Evolutionary conservation across 2,797 vertebrate species (phyloP), one percentile per base, ranked within the genome.

Genomic region (Ceryle rudis): DNA sequence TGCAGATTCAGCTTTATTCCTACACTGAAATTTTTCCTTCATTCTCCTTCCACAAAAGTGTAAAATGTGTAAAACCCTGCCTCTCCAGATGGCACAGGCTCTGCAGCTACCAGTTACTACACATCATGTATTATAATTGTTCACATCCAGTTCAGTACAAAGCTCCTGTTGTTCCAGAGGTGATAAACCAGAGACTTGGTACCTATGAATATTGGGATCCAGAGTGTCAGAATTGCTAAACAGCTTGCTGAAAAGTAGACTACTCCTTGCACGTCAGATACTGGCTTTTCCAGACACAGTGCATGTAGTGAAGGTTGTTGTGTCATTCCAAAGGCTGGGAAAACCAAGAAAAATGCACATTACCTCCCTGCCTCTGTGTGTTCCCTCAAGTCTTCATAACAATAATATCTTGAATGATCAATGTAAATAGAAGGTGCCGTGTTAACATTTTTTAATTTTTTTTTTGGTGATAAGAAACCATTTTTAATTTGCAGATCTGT

Each of bases 1-100:
- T 87, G 44, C 46, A 86, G 55, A 73, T 78, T 91, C 57, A 88
- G 66, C 81, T 74, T 81, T 64, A 90, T 95, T 96, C 57, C 72
- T 89, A 35, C 72, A 47, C 21, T 12, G 14, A 79, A 61, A n/a
- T 89, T 89, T 83, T 60, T 29, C 58, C 71, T 92, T 91, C 87
- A 39, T 91, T 84, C 64, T 79, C n/a, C 25, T 91, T 93, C 81
- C 28, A 79, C n/a, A 41, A 71, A 78, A 91, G 28, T 52, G 14
- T 51, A 51, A 28, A 51, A 51, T 46, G 28, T 83, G 28, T 47
- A 83, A 86, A 86, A 54, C 10, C 29, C 47, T 84, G 22, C 33
- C 28, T 84, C 17, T 93, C 55, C 78, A 84, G 31, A 66, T 66
- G 44, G 70, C 78, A 77, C 19, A 39, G 52, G 13, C 46, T 64